Evolutionary conservation across 1,140 invertebrate genomes (phyloP), one percentile per base, ranked within the genome.

Genomic region (Leucophenga varia): DNA sequence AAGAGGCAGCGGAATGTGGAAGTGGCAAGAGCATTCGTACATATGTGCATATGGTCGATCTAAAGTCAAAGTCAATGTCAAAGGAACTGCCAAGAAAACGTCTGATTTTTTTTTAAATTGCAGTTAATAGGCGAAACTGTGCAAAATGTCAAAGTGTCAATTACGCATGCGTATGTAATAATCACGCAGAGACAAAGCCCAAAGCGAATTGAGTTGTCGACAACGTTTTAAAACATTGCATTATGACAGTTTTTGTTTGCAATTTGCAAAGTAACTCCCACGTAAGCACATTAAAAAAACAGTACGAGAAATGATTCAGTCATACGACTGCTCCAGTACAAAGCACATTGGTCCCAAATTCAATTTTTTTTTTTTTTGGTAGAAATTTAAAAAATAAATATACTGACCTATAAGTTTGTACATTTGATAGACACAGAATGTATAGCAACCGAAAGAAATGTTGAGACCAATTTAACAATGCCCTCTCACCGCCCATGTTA

Each of bases 61-160:
- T 13, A 4, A 46, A 25, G 31, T 50, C 34, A 35, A 16, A 19
- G 32, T 2, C 13, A 14, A 50, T 19, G 39, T 17, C 17, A 19
- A 10, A 22, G 16, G 7, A 4, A 12, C 9, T 17, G 9, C 10
- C 4, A 8, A 20, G 21, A 9, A 25, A 25, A 5, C 22, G 22
- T 25, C 22, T 30, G 38, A 3, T 2, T n/a, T 21, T 2, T n/a
- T 21, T 8, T 36, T 4, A 3, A 14, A 9, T 31, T 36, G 12
- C 5, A 25, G 22, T 25, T 20, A 30, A 41, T 20, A 17, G 7
- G 20, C 2, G 21, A 5, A 10, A 47, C 45, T 49, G 54, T 55
- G 55, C 55, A 51, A 69, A 57, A 53, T 57, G 54, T 47, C 49
- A 55, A 47, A 64, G 65, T 69, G 61, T 70, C 65, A 69, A 69